These are phyloP conservation scores for Rhopalosiphum padi DNA, from an alignment of 1,140 invertebrate genomes.

Conservation along the genomic window DNA sequence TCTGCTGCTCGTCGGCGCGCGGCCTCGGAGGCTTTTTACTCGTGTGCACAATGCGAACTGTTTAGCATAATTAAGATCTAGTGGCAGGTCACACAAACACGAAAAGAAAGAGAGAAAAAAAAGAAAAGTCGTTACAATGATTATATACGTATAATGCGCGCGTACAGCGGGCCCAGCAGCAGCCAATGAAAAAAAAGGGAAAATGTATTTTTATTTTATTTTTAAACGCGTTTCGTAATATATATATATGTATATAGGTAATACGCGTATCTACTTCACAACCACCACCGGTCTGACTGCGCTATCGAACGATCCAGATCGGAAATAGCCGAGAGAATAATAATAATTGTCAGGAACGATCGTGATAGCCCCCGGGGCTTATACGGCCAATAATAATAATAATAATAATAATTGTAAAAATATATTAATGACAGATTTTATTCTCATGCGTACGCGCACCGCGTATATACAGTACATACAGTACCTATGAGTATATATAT, in stretches of 20 bases:
- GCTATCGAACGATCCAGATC: constrained; percentile 34
- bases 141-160: not conserved
- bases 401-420: constrained; percentile 44
- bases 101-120: not conserved
- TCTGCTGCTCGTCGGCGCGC: not conserved
- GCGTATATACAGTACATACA: not conserved
- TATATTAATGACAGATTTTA: constrained; percentile 47
- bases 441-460: not conserved
- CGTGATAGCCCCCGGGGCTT: constrained; percentile 20
- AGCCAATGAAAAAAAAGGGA: not conserved
- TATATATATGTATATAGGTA: not conserved
- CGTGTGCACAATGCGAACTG: constrained; percentile 5
- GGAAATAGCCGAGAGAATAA: constrained; percentile 37
- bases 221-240: not conserved
- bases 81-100: not conserved
- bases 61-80: constrained; percentile 48
- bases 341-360: constrained; percentile 42
- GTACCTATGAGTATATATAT: not conserved
- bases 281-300: not conserved
- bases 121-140: not conserved
- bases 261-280: not conserved
- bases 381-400: constrained; percentile 1
- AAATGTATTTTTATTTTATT: not conserved
- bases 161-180: not conserved
- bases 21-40: constrained; percentile 18